Conservation (phyloP, 2,797 vertebrate genomes). For the Epinephelus awoara region DNA sequence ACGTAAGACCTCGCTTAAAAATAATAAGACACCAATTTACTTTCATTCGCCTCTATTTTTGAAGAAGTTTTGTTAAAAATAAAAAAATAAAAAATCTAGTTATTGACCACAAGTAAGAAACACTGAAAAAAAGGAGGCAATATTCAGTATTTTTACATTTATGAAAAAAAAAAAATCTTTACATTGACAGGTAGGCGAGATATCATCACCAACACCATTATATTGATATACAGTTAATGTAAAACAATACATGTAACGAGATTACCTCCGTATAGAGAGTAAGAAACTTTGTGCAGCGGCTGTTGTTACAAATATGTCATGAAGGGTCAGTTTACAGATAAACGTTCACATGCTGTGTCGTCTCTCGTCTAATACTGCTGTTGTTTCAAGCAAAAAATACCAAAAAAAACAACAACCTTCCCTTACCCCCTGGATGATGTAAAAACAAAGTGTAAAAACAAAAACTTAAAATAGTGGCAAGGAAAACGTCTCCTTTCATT, state of each 20-base stretch:
- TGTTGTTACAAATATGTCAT: slow-evolving; percentile 1
- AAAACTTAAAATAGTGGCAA: slow-evolving; percentile 39
- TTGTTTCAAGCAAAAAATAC: slow-evolving; percentile 9
- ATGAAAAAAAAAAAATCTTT: slow-evolving; percentile 34
- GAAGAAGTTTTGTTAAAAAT: not conserved
- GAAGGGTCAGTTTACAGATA: not conserved
- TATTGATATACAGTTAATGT: not conserved
- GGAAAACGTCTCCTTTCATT: slow-evolving; percentile 77
- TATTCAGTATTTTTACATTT: slow-evolving; percentile 31
- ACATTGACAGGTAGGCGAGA: slow-evolving; percentile 21
- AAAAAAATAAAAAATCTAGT: not conserved
- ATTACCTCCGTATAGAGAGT: not conserved
- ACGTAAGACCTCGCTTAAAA: not conserved
- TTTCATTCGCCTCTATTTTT: slow-evolving; percentile 12
- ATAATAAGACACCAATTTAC: not conserved
- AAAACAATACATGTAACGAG: slow-evolving; percentile 28
- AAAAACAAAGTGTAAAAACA: slow-evolving; percentile 37
- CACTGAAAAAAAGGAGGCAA: slow-evolving; percentile 9
- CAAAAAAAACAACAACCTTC: not conserved
- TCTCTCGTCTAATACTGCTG: slow-evolving; percentile 36
- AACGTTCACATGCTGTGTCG: not conserved
- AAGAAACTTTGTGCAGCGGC: slow-evolving; percentile 10
- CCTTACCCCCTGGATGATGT: not conserved
- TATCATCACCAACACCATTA: not conserved
- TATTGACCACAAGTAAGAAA: not conserved